These are phyloP conservation scores for Plectropomus leopardus DNA, from an alignment of 2,113 vertebrate genomes.

Conservation along the genomic window DNA sequence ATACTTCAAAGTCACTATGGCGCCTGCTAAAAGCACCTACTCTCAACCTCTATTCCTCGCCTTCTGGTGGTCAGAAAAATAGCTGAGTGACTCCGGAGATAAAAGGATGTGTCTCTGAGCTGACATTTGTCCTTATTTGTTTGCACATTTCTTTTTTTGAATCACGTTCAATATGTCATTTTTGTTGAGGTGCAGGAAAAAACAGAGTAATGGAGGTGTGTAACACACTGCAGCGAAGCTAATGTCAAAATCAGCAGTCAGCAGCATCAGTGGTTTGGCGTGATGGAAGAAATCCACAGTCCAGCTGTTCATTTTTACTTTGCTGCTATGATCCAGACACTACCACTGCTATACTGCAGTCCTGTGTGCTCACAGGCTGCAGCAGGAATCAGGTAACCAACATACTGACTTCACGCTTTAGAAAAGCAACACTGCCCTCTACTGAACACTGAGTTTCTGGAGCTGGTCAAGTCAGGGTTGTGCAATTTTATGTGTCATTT, in stretches of 20 bases:
- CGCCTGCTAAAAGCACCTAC: background rate
- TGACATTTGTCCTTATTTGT: background rate
- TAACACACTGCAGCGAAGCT: background rate
- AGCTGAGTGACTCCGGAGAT: background rate
- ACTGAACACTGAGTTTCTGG: slow-evolving; percentile 3
- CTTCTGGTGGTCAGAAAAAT: background rate
- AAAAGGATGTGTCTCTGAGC: background rate
- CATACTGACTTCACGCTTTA: background rate
- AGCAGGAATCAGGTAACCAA: background rate
- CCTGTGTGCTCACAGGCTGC: background rate
- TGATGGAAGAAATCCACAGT: background rate
- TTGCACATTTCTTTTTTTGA: too few relatives aligned
- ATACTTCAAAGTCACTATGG: background rate
- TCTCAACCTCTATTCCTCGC: background rate
- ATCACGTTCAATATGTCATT: background rate
- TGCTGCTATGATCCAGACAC: background rate
- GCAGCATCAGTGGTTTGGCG: background rate
- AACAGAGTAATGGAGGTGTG: background rate
- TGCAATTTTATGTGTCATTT: background rate
- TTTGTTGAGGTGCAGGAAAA: background rate
- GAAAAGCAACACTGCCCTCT: slow-evolving; percentile 59
- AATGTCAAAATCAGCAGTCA: background rate
- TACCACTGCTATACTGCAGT: slow-evolving; percentile 25
- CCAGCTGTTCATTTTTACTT: background rate
- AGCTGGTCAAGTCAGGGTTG: background rate